Conservation (phyloP, 2,888 invertebrate species). For the Ochropleura plecta region DNA sequence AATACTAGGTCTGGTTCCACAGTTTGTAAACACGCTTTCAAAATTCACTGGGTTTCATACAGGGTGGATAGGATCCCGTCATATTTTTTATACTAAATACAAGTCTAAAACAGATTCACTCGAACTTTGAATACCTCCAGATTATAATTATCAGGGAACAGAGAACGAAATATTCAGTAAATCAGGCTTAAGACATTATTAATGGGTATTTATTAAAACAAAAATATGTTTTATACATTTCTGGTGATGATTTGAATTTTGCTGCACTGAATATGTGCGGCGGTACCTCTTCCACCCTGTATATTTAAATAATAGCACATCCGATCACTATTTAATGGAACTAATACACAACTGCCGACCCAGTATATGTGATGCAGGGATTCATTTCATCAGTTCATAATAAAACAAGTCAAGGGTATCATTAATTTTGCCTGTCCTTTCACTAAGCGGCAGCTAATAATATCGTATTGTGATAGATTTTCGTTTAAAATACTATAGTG, state of each 20-base stretch:
- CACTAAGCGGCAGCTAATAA: neutral
- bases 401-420: neutral
- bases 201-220: too few species aligned
- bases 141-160: too few species aligned
- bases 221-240: too few species aligned
- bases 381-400: neutral
- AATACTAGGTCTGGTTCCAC: conserved; percentile 29
- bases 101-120: too few species aligned
- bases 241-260: too few species aligned
- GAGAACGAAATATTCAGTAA: too few species aligned
- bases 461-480: neutral
- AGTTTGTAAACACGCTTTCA: conserved; percentile 29
- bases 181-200: too few species aligned
- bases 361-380: neutral
- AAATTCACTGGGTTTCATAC: conserved; percentile 9
- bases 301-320: neutral
- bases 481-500: neutral
- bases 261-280: too few species aligned
- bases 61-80: too few species aligned
- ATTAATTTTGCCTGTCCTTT: neutral
- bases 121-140: too few species aligned
- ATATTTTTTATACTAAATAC: too few species aligned
- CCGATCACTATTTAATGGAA: neutral
- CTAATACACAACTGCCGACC: neutral
- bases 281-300: too few species aligned